Evolutionary conservation across 2,888 invertebrate genomes (phyloP).

Genomic region (Euclidia mi): DNA sequence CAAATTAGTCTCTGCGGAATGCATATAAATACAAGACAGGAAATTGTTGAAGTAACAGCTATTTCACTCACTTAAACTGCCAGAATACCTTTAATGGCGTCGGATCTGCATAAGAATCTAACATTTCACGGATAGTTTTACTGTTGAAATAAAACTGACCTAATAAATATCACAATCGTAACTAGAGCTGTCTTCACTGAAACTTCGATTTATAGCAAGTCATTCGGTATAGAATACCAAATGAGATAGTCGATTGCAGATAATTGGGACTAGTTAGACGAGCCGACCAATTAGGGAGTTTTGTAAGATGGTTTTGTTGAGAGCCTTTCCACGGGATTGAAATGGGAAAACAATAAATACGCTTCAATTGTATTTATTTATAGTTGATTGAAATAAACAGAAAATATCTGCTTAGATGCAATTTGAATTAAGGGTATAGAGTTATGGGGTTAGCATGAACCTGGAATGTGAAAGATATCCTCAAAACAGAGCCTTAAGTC

Average conservation of each 20-base stretch:
- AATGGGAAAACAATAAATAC: no score
- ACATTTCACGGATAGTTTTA: slow-evolving; percentile 27
- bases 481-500: no score
- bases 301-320: not conserved
- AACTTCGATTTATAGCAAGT: slow-evolving; percentile 41
- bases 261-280: slow-evolving; percentile 29
- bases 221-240: slow-evolving; percentile 27
- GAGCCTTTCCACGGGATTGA: no score
- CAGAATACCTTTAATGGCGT: slow-evolving; percentile 39
- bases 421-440: no score
- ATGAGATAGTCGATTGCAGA: slow-evolving; percentile 31
- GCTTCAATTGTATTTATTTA: no score
- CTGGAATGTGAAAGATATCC: no score
- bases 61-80: slow-evolving; percentile 25
- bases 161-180: slow-evolving; percentile 47
- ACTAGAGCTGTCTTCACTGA: slow-evolving; percentile 33
- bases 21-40: slow-evolving; percentile 20
- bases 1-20: slow-evolving; percentile 32
- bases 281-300: slow-evolving; percentile 19
- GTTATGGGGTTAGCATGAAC: no score
- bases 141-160: slow-evolving; percentile 39
- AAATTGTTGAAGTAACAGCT: slow-evolving; percentile 25
- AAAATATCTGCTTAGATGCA: no score
- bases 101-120: slow-evolving; percentile 37
- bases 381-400: no score